Conservation (phyloP, 2,797 vertebrate genomes). For the Mastacembelus armatus region DNA sequence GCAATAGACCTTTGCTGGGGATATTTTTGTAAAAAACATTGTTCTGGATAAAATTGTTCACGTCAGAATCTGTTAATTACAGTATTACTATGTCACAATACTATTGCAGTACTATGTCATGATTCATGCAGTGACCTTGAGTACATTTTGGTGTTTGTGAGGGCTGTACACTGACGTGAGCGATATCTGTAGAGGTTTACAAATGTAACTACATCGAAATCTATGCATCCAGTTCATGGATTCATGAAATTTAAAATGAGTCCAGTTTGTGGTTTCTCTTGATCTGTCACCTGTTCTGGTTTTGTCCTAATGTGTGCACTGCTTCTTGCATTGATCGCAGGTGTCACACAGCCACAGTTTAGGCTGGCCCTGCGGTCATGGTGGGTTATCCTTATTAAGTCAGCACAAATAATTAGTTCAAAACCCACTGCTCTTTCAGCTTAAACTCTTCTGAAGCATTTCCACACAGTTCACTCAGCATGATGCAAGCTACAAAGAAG, state of each 20-base stretch:
- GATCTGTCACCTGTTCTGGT: conserved; percentile 25
- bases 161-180: too few species aligned
- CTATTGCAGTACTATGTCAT: too few species aligned
- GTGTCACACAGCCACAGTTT: conserved; percentile 41
- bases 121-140: too few species aligned
- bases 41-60: background rate
- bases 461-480: conserved; percentile 50
- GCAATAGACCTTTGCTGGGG: background rate
- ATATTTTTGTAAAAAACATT: background rate
- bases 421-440: conserved; percentile 64
- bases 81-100: too few species aligned
- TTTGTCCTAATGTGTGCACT: background rate
- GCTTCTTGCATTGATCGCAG: conserved; percentile 15
- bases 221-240: too few species aligned
- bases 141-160: too few species aligned
- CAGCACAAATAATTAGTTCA: conserved; percentile 66
- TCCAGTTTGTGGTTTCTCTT: conserved; percentile 5
- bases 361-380: conserved; percentile 49
- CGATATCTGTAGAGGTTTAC: too few species aligned
- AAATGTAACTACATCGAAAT: too few species aligned
- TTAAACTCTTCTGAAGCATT: conserved; percentile 40
- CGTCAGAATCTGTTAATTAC: too few species aligned
- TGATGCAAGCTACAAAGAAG: conserved; percentile 55
- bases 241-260: background rate
- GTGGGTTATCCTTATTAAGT: conserved; percentile 60